Evolutionary conservation across 2,797 vertebrate genomes (phyloP), one percentile per base, ranked within the genome.

Genomic region (Coracias cyanogaster): DNA sequence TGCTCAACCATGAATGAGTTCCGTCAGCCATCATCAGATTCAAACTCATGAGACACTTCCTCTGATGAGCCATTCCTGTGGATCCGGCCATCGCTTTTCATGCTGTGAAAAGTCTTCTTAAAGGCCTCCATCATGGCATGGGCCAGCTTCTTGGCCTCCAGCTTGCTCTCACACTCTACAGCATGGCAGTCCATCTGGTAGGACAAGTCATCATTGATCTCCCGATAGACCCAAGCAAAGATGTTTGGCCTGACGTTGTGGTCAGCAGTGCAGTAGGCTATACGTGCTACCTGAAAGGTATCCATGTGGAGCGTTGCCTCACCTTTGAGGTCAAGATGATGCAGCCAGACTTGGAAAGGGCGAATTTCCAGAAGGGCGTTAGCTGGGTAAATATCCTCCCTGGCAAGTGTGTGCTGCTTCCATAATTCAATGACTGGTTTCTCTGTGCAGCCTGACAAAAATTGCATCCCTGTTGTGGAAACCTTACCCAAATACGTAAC

Each of bases 81-180:
- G 97, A 99, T 99, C 96, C 99, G 98, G 18, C 99, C 99, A 6
- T 99, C 99, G 0, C 99, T 99, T 97, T 99, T 99, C 99, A 99
- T 99, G 98, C 99, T 99, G 97, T 99, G 99, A 99, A 99, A 99
- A 98, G 99, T 99, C 98, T 99, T 99, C 98, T 98, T 99, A 98
- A 99, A 99, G 93, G 99, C 99, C 98, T 99, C 99, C 99, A 99
- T 99, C 99, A 99, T 99, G 70, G 99, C 99, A 19, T 99, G 99
- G 7, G 99, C 99, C 97, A 99, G 98, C 98, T 99, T 99, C 98
- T 99, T 99, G 97, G 99, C 99, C 98, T 99, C 99, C 35, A 99
- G 97, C 98, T 99, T 99, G 98, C 98, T 99, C 98, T 99, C 99
- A 8, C 99, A 99, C 97, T 99, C 99, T 25, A 99, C 99, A 0